These are phyloP conservation scores for Arctia plantaginis DNA, from an alignment of 2,888 invertebrate species.

Conservation along the genomic window DNA sequence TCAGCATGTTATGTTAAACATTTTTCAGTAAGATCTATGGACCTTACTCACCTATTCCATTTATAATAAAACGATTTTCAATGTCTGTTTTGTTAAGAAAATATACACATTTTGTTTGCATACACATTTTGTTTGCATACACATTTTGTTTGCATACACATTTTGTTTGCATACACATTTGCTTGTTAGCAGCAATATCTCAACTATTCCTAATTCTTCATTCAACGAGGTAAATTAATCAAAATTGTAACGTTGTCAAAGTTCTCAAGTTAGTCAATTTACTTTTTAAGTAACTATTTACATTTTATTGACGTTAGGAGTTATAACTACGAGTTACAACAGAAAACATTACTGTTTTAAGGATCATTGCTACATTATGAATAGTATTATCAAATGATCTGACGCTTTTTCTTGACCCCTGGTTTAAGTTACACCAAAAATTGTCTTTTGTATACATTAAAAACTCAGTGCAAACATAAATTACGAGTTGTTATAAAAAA, in stretches of 20 bases:
- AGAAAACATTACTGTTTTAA: too few relatives aligned
- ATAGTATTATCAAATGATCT: too few relatives aligned
- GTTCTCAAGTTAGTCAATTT: neutral
- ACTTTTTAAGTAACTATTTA: neutral
- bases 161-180: neutral
- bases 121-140: too few relatives aligned
- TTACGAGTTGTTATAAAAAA: too few relatives aligned
- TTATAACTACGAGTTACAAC: neutral
- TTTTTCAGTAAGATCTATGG: conserved; percentile 28
- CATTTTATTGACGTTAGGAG: neutral
- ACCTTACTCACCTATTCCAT: neutral
- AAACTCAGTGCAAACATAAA: too few relatives aligned
- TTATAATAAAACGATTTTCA: neutral
- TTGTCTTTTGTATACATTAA: too few relatives aligned
- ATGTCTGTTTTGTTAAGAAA: neutral
- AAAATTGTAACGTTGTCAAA: too few relatives aligned
- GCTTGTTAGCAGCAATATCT: neutral
- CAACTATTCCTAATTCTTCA: neutral
- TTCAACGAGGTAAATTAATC: neutral
- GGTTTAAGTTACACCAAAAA: neutral
- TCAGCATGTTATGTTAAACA: conserved; percentile 56
- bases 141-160: neutral
- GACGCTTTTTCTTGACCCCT: too few relatives aligned
- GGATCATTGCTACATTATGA: neutral
- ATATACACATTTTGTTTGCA: neutral